phyloP scores from a whole-genome alignment of 2,888 invertebrate species.

The Chirona hameri region DNA sequence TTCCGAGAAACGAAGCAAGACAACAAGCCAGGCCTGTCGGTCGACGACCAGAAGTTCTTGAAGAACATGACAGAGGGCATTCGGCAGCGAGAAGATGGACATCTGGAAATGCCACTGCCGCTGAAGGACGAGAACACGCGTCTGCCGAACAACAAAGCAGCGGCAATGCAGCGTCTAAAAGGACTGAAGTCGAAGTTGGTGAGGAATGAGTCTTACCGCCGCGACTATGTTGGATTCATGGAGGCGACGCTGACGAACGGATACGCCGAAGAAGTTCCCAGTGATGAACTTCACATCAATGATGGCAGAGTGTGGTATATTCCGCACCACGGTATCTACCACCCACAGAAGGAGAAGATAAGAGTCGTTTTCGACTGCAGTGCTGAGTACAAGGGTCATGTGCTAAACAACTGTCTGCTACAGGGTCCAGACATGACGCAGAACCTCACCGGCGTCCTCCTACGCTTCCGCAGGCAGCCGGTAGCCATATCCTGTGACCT shows the following conservation, averaged over 20 bases:
- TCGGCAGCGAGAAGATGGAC: too few species aligned
- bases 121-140: not conserved
- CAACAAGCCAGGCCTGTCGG: not conserved
- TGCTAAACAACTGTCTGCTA: not conserved
- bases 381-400: too few species aligned
- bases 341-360: too few species aligned
- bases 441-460: not conserved
- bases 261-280: not conserved
- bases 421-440: not conserved
- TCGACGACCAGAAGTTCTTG: not conserved
- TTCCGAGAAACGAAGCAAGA: not conserved
- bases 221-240: too few species aligned
- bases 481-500: not conserved
- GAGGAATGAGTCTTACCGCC: too few species aligned
- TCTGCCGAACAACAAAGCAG: not conserved
- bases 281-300: not conserved
- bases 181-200: too few species aligned
- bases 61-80: not conserved
- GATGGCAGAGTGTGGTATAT: too few species aligned
- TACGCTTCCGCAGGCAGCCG: not conserved
- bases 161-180: too few species aligned
- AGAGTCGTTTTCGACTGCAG: too few species aligned
- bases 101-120: not conserved
- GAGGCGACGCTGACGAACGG: not conserved
- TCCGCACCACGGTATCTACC: not conserved